These are phyloP conservation scores for Bradypodion pumilum DNA, from an alignment of 2,797 vertebrate species.

Conservation along the genomic window DNA sequence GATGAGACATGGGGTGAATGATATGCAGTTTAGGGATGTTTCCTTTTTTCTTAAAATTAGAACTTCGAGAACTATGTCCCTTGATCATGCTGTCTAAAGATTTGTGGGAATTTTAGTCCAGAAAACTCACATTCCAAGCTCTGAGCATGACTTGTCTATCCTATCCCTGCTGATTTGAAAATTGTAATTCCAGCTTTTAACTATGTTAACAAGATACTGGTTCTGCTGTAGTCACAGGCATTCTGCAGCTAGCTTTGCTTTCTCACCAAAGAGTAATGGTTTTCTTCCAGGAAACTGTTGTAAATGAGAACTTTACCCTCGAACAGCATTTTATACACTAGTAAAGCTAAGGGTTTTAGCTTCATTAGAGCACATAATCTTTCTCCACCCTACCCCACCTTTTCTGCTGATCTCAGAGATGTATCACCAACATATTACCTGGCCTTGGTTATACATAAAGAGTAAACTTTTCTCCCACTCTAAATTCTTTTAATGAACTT, in stretches of 20 bases:
- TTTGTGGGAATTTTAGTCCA: no score
- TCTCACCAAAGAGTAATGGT: not conserved
- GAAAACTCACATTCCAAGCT: no score
- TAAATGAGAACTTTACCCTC: not conserved
- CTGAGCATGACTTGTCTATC: not conserved
- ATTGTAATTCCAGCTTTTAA: not conserved
- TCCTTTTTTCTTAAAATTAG: no score
- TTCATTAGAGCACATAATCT: not conserved
- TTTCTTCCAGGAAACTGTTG: not conserved
- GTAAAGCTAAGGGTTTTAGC: not conserved
- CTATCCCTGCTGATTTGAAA: not conserved
- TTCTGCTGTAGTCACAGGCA: not conserved
- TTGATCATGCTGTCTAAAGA: no score
- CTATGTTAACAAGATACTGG: not conserved
- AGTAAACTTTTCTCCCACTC: not conserved
- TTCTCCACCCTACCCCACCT: not conserved
- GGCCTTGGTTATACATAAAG: not conserved
- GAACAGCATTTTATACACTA: not conserved
- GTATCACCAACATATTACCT: not conserved
- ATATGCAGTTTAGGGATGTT: no score
- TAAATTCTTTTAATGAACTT: not conserved
- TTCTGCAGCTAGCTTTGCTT: not conserved
- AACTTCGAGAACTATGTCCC: no score
- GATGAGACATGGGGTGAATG: not conserved
- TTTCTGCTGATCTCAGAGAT: not conserved